Conservation (phyloP, 1,140 invertebrate species). For the Trichogramma pretiosum region DNA sequence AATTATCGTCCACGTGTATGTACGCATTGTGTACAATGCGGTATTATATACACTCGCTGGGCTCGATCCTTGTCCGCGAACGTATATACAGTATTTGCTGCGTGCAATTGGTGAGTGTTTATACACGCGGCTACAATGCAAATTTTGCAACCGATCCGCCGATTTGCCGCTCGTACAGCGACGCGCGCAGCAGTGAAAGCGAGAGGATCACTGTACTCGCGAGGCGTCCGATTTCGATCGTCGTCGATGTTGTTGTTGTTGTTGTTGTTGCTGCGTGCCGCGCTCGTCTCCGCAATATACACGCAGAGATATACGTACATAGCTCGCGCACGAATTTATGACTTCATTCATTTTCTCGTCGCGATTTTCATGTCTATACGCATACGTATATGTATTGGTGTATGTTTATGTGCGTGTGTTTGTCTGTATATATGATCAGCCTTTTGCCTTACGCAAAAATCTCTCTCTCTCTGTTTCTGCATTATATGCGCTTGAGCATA, state of each 20-base stretch:
- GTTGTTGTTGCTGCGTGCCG: slow-evolving; percentile 3
- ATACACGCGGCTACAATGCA: slow-evolving; percentile 5
- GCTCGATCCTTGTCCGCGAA: too few relatives aligned
- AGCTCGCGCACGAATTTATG: slow-evolving; percentile 13
- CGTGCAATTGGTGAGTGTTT: too few relatives aligned
- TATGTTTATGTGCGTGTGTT: too few relatives aligned
- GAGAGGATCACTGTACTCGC: not conserved
- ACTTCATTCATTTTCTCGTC: slow-evolving; percentile 14
- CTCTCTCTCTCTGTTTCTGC: not conserved
- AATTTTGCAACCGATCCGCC: slow-evolving; percentile 9
- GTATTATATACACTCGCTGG: too few relatives aligned
- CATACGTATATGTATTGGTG: too few relatives aligned
- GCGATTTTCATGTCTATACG: slow-evolving; percentile 4
- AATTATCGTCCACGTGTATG: too few relatives aligned
- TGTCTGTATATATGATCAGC: too few relatives aligned
- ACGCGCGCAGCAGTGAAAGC: not conserved
- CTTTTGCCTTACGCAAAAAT: slow-evolving; percentile 14
- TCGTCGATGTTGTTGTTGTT: not conserved
- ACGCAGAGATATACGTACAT: too few relatives aligned
- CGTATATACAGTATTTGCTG: too few relatives aligned
- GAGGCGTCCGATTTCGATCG: slow-evolving; percentile 9
- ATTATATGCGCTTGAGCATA: too few relatives aligned
- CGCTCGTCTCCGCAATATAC: not conserved
- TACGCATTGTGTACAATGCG: too few relatives aligned
- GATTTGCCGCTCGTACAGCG: not conserved